Conservation (phyloP, 2,888 invertebrate genomes). For the Drosophila fungiperda region DNA sequence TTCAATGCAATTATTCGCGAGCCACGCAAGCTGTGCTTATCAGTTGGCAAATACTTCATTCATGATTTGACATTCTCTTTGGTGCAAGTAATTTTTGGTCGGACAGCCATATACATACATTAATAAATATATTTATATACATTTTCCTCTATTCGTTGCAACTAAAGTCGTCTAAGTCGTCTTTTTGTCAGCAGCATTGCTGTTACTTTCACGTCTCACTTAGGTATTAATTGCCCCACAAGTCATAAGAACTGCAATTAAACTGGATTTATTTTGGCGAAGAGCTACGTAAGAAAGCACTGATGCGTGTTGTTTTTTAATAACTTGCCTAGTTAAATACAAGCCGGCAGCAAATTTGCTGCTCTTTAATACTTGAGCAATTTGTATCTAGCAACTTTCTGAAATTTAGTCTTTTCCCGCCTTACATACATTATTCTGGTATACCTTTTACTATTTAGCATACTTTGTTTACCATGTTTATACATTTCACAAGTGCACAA, state of each 20-base stretch:
- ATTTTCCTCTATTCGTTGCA: not conserved
- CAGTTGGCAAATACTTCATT: slow-evolving; percentile 59
- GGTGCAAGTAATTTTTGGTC: slow-evolving; percentile 61
- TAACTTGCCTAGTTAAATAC: too few relatives aligned
- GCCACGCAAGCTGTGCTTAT: slow-evolving; percentile 39
- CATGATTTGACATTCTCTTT: slow-evolving; percentile 83
- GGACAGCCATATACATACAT: not conserved
- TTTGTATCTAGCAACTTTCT: not conserved
- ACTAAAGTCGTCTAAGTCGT: too few relatives aligned
- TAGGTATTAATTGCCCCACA: too few relatives aligned
- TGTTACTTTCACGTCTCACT: too few relatives aligned
- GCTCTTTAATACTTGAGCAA: too few relatives aligned
- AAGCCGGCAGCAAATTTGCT: too few relatives aligned
- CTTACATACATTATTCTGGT: not conserved
- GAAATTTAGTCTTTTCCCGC: not conserved
- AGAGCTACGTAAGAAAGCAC: too few relatives aligned
- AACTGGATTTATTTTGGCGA: too few relatives aligned
- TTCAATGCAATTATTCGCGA: slow-evolving; percentile 79
- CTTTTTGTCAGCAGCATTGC: too few relatives aligned
- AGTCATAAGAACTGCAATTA: too few relatives aligned
- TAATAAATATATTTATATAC: not conserved
- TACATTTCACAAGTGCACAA: too few relatives aligned
- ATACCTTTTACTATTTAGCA: not conserved
- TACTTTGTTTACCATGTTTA: not conserved
- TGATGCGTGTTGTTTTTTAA: too few relatives aligned